Base-by-base conservation (phyloP, 2,113 vertebrate genomes). In the Lipotes vexillifer region DNA sequence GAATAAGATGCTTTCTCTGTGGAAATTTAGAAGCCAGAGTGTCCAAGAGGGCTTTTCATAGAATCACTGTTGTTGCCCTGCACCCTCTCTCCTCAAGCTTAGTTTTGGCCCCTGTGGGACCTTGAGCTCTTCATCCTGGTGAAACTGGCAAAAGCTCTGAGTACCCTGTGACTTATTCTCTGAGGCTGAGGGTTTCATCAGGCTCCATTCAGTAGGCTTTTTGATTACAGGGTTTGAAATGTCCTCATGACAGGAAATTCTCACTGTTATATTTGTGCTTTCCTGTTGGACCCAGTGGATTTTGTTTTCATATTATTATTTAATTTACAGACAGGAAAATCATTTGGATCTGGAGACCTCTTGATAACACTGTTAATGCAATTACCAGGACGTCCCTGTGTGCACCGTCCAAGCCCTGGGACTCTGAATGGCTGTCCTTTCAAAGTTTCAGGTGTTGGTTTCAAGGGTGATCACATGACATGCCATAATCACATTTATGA, bases 241-340 rank as follows among this genome's bases (percentile, higher is more conserved):
- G 65, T 38, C 72, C 71, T 38, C 46, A 9, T 66, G 95, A 95
- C 97, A 98, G 98, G 98, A 99, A 98, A 98, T 98, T 98, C 98
- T 98, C 94, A 97, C 98, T 98, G 98, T 98, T 98, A 97, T 98
- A 98, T 98, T 98, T 98, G 95, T 97, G 97, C 97, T 96, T 98
- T 98, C 97, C 98, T 98, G 98, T 96, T 97, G 94, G 93, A 97
- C 82, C 68, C 17, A 65, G 95, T 78, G 88, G 98, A 98, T 98
- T 96, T 97, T 98, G 98, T 98, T 97, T 96, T 80, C 86, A 93
- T 90, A 71, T 96, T 97, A 96, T 85, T 96, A 93, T 96, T 98
- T 96, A 96, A 92, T 96, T 94, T 92, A 71, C 98, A 98, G 98
- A 98, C 98, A 98, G 98, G 98, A 98, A 99, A 98, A 84, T 97